Conservation (phyloP, 2,888 invertebrate species). For the Drosophila sordidapex region DNA sequence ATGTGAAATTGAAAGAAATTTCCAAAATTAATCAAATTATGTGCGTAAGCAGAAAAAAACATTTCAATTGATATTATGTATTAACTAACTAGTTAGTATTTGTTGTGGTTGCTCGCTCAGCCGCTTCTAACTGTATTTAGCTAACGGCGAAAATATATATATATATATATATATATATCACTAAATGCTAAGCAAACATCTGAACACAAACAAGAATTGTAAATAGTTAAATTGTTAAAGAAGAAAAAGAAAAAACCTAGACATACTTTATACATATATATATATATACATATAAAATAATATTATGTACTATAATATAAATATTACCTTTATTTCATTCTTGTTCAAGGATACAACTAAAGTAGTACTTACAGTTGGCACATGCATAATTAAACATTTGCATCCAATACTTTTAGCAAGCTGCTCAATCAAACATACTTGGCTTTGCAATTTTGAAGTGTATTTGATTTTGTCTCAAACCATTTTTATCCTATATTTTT, state of each 20-base stretch:
- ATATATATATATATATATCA: slow-evolving; percentile 63
- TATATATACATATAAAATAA: slow-evolving; percentile 22
- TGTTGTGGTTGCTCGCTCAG: slow-evolving; percentile 51
- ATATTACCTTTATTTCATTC: slow-evolving; percentile 4
- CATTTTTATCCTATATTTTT: slow-evolving; percentile 43
- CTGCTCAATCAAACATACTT: slow-evolving; percentile 39
- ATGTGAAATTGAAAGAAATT: slow-evolving; percentile 46
- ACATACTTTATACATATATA: slow-evolving; percentile 9
- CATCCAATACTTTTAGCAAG: slow-evolving; percentile 17
- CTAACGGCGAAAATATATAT: slow-evolving; percentile 31
- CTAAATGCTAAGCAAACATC: slow-evolving; percentile 68
- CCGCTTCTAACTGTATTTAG: slow-evolving; percentile 38
- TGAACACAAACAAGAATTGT: slow-evolving; percentile 35
- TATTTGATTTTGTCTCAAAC: slow-evolving; percentile 7
- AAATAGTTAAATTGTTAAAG: slow-evolving; percentile 66
- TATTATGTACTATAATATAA: slow-evolving; percentile 2
- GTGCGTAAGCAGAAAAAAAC: slow-evolving; percentile 27
- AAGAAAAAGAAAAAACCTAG: slow-evolving; percentile 6
- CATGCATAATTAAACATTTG: slow-evolving; percentile 18
- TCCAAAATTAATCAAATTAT: slow-evolving; percentile 52
- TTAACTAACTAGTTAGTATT: slow-evolving; percentile 44
- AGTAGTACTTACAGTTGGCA: slow-evolving; percentile 21
- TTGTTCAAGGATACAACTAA: slow-evolving; percentile 12
- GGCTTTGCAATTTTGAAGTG: slow-evolving; percentile 2
- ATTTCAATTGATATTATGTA: slow-evolving; percentile 58